phyloP scores from a whole-genome alignment of 2,888 invertebrate species.

The Thymelicus lineola region DNA sequence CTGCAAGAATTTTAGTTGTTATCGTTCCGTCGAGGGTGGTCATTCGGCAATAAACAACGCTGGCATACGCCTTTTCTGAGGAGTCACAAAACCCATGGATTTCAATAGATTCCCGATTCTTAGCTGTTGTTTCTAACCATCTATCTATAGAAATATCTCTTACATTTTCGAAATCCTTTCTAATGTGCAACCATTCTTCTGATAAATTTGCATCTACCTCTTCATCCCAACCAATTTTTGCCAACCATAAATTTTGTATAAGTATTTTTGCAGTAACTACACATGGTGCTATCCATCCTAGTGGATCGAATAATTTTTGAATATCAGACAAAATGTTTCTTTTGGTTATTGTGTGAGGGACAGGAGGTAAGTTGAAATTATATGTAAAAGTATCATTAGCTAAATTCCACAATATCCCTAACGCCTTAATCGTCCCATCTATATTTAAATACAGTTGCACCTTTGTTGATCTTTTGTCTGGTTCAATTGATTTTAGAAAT shows the following conservation, averaged over 20 bases:
- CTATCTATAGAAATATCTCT: conserved; percentile 8
- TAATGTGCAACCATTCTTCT: conserved; percentile 41
- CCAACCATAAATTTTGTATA: conserved; percentile 45
- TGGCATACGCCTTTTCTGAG: conserved; percentile 13
- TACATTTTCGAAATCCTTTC: conserved; percentile 6
- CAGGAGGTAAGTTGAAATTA: conserved; percentile 23
- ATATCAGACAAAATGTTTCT: conserved; percentile 43
- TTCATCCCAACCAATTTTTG: conserved; percentile 33
- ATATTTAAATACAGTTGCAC: conserved; percentile 42
- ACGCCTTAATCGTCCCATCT: conserved; percentile 43
- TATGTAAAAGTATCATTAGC: conserved; percentile 43
- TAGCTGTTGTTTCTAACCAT: conserved; percentile 1
- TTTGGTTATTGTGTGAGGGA: conserved; percentile 42
- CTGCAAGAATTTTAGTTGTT: conserved; percentile 27
- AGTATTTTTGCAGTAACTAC: conserved; percentile 46
- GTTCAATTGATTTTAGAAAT: conserved; percentile 39
- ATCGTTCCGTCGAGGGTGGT: background rate
- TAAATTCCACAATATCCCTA: conserved; percentile 46
- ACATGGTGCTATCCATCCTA: conserved; percentile 48
- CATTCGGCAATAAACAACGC: conserved; percentile 2
- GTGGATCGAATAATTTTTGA: conserved; percentile 43
- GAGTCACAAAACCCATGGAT: conserved; percentile 16
- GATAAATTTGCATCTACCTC: conserved; percentile 32
- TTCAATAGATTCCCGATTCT: background rate
- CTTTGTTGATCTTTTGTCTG: conserved; percentile 22